Percentiles rank a stretch among this genome's conserved stretches.
Conservation (phyloP, 92 coral and sea anemone species). For the Epizoanthus ramosus region DNA sequence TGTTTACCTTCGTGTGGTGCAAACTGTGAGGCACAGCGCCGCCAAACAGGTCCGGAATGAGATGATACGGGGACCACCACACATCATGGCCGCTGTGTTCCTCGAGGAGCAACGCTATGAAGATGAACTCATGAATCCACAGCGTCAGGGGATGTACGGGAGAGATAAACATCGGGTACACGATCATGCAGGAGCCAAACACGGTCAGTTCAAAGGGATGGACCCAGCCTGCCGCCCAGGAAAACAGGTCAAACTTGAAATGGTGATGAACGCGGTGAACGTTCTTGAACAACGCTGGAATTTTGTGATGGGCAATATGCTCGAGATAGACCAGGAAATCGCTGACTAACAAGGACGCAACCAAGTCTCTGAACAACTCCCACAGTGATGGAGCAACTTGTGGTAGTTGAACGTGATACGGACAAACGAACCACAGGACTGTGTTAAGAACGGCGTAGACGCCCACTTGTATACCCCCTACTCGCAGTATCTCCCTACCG, state of each 20-base stretch:
- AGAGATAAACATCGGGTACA: slow-evolving; percentile 27
- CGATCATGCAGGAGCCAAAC: slow-evolving; percentile 35
- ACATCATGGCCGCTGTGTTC: slow-evolving; percentile 41
- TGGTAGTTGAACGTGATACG: slow-evolving; percentile 32
- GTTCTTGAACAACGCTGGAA: slow-evolving; percentile 31
- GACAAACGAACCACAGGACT: slow-evolving; percentile 20
- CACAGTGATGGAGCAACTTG: slow-evolving; percentile 21
- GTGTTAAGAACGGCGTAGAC: slow-evolving; percentile 32
- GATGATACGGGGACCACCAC: slow-evolving; percentile 38
- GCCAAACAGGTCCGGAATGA: slow-evolving; percentile 29
- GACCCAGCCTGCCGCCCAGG: slow-evolving; percentile 39
- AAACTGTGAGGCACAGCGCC: slow-evolving; percentile 36
- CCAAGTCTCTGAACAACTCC: slow-evolving; percentile 21
- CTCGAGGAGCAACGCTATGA: slow-evolving; percentile 16
- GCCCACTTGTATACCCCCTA: slow-evolving; percentile 34
- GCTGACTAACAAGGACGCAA: slow-evolving; percentile 8
- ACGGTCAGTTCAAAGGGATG: slow-evolving; percentile 34
- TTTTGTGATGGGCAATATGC: slow-evolving; percentile 25
- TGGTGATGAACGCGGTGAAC: slow-evolving; percentile 26
- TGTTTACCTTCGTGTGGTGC: slow-evolving; percentile 25
- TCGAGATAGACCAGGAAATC: slow-evolving; percentile 41
- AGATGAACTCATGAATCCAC: slow-evolving; percentile 22
- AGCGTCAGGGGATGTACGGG: slow-evolving; percentile 33
- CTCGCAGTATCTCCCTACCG: slow-evolving; percentile 37
- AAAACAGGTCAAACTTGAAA: slow-evolving; percentile 28